Evolutionary conservation across 2,888 invertebrate species (phyloP).

Genomic region (Mamestra brassicae): DNA sequence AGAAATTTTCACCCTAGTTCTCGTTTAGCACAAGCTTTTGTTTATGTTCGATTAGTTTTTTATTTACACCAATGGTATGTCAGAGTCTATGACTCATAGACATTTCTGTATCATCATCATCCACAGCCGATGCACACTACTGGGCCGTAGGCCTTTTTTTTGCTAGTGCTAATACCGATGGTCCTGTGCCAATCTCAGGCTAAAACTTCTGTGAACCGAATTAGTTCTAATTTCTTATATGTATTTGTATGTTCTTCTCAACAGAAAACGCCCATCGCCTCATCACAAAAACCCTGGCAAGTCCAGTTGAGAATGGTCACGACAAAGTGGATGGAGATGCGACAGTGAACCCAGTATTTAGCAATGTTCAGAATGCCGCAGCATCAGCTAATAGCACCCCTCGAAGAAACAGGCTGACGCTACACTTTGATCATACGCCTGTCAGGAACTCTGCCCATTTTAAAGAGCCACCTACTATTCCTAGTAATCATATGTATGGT

Average conservation of each 20-base stretch:
- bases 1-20: too few species aligned
- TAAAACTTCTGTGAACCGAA: too few species aligned
- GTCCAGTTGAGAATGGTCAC: constrained; percentile 83
- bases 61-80: too few species aligned
- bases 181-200: too few species aligned
- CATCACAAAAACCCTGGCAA: constrained; percentile 83
- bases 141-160: too few species aligned
- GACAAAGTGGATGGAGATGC: constrained; percentile 83
- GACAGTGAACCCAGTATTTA: constrained; percentile 69
- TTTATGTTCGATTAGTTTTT: too few species aligned
- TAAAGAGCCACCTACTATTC: constrained; percentile 92
- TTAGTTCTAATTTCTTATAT: background rate
- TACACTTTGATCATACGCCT: constrained; percentile 94
- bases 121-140: too few species aligned
- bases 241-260: background rate
- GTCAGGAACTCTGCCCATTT: constrained; percentile 93
- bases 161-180: too few species aligned
- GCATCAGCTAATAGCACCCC: constrained; percentile 89
- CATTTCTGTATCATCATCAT: too few species aligned
- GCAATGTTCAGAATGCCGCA: constrained; percentile 76
- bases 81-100: too few species aligned
- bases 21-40: too few species aligned
- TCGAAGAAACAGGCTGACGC: constrained; percentile 92
- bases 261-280: constrained; percentile 95
- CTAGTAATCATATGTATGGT: constrained; percentile 78